Base-by-base conservation (phyloP, 2,113 vertebrate species). In the Tychaedon coryphoeus region DNA sequence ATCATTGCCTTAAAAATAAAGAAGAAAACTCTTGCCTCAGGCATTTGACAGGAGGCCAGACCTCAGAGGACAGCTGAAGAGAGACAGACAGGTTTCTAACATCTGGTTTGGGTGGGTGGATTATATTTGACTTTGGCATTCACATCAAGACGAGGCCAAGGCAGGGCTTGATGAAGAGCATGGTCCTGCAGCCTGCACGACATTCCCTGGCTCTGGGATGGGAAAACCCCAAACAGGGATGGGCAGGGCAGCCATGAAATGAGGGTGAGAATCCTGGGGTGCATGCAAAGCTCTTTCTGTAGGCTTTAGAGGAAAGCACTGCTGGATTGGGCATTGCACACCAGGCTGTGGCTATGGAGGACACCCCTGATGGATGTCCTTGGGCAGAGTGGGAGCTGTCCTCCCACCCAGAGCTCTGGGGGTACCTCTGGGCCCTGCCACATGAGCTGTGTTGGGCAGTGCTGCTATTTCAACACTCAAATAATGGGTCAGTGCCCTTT, bases 41-140 rank as follows among this genome's bases (percentile, higher is more conserved):
- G 89, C 2, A 0, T 86, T 93, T 89, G 91, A 78, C 65, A 79
- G 74, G 51, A 88, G 86, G 76, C 90, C 93, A 92, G 94, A 54
- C 65, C 92, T 89, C 65, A 67, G 88, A 92, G 86, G 86, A 69
- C 86, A 86, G 74, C 74, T 89, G 76, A 64, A 83, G 91, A 84
- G 40, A 50, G 88, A 34, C 31, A 92, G 84, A 62, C 93, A 91
- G 88, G 92, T 96, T 96, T 78, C 82, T 93, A 60, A 90, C 96
- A 96, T 94, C 88, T 97, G 94, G 26, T 86, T 86, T 3, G 58
- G 64, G 40, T 88, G 92, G 42, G 74, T 73, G 91, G 84, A 75
- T 95, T 88, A 61, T 76, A 51, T 92, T 96, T 92, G 95, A 60
- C 77, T 83, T 90, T 81, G 94, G 74, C 33, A 2, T 81, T 88